Conservation (phyloP, 2,113 vertebrate genomes). For the Varanus salvator region DNA sequence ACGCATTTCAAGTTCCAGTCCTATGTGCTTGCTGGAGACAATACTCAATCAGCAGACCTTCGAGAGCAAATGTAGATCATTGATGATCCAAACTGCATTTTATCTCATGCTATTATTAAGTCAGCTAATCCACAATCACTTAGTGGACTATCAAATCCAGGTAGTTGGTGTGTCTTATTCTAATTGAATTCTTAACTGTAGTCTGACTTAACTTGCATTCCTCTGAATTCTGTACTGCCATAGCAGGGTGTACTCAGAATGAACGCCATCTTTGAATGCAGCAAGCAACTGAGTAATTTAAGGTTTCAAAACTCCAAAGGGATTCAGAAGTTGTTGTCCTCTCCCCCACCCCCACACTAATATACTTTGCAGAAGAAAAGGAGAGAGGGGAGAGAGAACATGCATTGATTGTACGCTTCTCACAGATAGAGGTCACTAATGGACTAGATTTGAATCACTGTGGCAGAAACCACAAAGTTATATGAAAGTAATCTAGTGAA, state of each 20-base stretch:
- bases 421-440: constrained; percentile 88
- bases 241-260: not conserved
- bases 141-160: constrained; percentile 26
- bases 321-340: not conserved
- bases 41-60: constrained; percentile 55
- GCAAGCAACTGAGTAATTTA: constrained; percentile 23
- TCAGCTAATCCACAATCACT: not conserved
- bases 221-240: constrained; percentile 37
- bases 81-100: constrained; percentile 18
- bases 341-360: not conserved
- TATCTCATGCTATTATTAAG: constrained; percentile 7
- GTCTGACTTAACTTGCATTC: constrained; percentile 22
- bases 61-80: constrained; percentile 47
- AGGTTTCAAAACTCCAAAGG: constrained; percentile 49
- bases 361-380: constrained; percentile 37
- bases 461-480: constrained; percentile 76
- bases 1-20: constrained; percentile 67
- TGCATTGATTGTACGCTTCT: constrained; percentile 71
- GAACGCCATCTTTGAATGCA: constrained; percentile 33
- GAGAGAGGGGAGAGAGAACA: not conserved
- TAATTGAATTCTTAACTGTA: constrained; percentile 20
- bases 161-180: not conserved
- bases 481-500: constrained; percentile 73
- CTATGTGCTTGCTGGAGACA: constrained; percentile 70
- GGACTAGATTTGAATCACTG: constrained; percentile 80